phyloP scores from a whole-genome alignment of 1,140 invertebrate species.

The Nomia melanderi region DNA sequence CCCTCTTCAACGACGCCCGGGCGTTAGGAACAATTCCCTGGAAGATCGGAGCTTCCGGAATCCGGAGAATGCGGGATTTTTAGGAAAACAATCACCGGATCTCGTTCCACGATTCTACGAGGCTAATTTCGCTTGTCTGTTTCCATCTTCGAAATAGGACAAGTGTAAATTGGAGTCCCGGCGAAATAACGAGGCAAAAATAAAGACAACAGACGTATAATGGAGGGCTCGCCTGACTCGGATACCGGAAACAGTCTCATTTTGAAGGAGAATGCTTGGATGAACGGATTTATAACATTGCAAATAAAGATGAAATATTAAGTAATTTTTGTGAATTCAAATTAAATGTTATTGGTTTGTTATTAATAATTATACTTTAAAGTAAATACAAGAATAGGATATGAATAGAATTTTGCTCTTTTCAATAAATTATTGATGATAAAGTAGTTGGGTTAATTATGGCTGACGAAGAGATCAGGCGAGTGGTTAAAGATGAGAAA shows the following conservation, averaged over 20 bases:
- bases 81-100: not conserved
- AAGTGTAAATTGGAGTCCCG: not conserved
- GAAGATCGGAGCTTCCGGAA: not conserved
- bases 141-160: not conserved
- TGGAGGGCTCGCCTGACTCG: not conserved
- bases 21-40: not conserved
- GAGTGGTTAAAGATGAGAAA: too few species aligned
- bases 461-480: too few species aligned
- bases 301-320: not conserved
- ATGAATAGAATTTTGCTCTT: too few species aligned
- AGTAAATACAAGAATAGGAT: too few species aligned
- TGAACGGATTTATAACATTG: not conserved
- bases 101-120: not conserved
- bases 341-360: too few species aligned
- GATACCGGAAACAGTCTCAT: not conserved
- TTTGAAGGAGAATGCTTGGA: not conserved
- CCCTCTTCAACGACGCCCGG: not conserved
- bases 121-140: not conserved
- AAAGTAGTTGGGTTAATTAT: too few species aligned
- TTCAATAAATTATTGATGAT: too few species aligned
- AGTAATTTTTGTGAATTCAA: too few species aligned
- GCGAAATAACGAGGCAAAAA: constrained; percentile 3
- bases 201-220: not conserved
- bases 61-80: not conserved
- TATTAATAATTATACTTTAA: too few species aligned